Evolutionary conservation across 2,113 vertebrate species (phyloP).

Genomic region (Albula glossodonta): DNA sequence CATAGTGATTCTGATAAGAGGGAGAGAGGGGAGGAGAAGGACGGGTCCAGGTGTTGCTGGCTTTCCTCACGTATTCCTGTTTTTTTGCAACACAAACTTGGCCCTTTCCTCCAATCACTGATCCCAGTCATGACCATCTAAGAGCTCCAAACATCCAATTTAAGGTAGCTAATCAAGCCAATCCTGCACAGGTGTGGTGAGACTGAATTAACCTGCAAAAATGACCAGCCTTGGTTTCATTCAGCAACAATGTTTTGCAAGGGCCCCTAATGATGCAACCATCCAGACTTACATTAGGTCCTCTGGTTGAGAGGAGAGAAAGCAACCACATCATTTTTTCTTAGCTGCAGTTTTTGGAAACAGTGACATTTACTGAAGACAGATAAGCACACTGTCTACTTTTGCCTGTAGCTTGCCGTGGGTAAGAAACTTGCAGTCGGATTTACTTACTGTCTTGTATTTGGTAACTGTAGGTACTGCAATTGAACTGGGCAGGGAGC

Average conservation of each 20-base stretch:
- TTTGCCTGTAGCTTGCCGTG: conserved; percentile 12
- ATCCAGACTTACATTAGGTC: not conserved
- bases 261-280: not conserved
- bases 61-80: not conserved
- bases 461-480: not conserved
- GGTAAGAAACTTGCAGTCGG: conserved; percentile 1
- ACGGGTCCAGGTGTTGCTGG: not conserved
- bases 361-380: conserved; percentile 19
- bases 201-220: conserved; percentile 7
- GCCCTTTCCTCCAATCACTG: not conserved
- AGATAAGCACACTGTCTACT: conserved; percentile 13
- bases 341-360: conserved; percentile 14
- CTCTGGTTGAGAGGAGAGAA: conserved; percentile 2
- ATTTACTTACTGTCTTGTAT: not conserved
- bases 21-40: not conserved
- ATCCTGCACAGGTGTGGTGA: not conserved
- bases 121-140: not conserved
- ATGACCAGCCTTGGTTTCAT: not conserved
- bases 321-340: not conserved
- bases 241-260: not conserved
- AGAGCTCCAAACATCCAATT: not conserved
- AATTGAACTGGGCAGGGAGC: conserved; percentile 2
- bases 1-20: not conserved
- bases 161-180: conserved; percentile 4
- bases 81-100: not conserved